Conservation (phyloP, 30 jellyfish, hydroid and myxozoan genomes). For the Pseudorhiza aurosa region DNA sequence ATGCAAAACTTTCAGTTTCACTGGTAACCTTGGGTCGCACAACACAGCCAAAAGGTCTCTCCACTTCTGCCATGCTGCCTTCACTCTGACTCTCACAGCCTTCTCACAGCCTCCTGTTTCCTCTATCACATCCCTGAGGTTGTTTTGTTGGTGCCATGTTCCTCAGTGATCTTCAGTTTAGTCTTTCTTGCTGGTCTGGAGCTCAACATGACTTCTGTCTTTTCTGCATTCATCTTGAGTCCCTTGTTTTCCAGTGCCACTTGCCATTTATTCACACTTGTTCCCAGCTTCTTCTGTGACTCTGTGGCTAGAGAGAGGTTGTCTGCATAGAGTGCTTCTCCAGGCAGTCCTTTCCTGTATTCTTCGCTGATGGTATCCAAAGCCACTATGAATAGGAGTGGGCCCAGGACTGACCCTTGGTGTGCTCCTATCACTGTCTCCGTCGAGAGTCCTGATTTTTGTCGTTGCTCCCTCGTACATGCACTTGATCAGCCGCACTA, state of each 20-base stretch:
- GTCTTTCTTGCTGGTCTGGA: neutral
- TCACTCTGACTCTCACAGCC: neutral
- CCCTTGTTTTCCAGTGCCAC: conserved; percentile 18
- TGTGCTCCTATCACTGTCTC: neutral
- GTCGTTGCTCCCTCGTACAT: neutral
- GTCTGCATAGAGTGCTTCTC: conserved; percentile 1
- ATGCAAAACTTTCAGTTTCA: neutral
- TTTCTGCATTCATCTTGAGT: neutral
- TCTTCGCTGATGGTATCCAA: neutral
- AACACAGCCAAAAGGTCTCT: neutral
- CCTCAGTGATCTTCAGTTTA: neutral
- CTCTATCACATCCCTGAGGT: no score
- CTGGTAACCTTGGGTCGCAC: conserved; percentile 2
- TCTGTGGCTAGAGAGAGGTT: neutral
- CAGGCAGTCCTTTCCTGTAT: neutral
- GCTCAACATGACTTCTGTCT: conserved; percentile 15
- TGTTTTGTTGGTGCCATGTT: no score
- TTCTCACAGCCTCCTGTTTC: neutral
- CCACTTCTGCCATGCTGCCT: neutral
- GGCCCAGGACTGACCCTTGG: conserved; percentile 9
- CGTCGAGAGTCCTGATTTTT: neutral
- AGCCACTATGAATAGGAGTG: conserved; percentile 1
- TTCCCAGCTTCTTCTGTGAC: neutral
- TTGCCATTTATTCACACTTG: neutral
- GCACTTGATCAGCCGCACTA: neutral